These are phyloP conservation scores for Drosophila kambysellisi DNA, from an alignment of 2,888 invertebrate species.

Conservation along the genomic window DNA sequence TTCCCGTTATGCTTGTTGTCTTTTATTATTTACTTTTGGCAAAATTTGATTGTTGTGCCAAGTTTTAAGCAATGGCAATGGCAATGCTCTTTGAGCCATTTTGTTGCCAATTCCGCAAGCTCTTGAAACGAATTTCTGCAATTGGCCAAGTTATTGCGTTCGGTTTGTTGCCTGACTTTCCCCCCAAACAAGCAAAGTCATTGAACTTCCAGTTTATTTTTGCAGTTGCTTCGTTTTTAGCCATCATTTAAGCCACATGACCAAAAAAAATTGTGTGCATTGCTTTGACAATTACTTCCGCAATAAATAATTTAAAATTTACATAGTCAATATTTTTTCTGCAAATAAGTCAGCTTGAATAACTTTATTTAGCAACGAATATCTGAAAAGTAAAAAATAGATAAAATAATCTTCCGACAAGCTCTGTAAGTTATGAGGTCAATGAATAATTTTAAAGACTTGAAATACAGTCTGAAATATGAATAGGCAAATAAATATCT, in stretches of 20 bases:
- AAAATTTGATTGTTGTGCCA: slow-evolving; percentile 50
- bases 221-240: neutral
- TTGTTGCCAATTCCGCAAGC: slow-evolving; percentile 67
- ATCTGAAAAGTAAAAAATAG: neutral
- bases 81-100: slow-evolving; percentile 59
- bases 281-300: slow-evolving; percentile 27
- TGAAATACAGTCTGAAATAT: neutral
- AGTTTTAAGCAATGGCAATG: slow-evolving; percentile 58
- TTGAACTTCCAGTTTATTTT: slow-evolving; percentile 52
- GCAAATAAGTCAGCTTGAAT: slow-evolving; percentile 8
- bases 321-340: slow-evolving; percentile 1
- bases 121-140: slow-evolving; percentile 48
- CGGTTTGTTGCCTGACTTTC: slow-evolving; percentile 35
- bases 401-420: neutral
- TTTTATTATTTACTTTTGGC: slow-evolving; percentile 23
- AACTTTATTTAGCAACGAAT: slow-evolving; percentile 1
- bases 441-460: neutral
- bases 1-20: slow-evolving; percentile 15
- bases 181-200: slow-evolving; percentile 33
- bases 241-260: slow-evolving; percentile 42
- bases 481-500: neutral
- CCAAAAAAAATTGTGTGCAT: slow-evolving; percentile 11
- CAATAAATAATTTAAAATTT: slow-evolving; percentile 36
- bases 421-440: neutral
- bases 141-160: slow-evolving; percentile 65